Conservation (phyloP, 2,888 invertebrate genomes). For the Chromoteleia sp. region DNA sequence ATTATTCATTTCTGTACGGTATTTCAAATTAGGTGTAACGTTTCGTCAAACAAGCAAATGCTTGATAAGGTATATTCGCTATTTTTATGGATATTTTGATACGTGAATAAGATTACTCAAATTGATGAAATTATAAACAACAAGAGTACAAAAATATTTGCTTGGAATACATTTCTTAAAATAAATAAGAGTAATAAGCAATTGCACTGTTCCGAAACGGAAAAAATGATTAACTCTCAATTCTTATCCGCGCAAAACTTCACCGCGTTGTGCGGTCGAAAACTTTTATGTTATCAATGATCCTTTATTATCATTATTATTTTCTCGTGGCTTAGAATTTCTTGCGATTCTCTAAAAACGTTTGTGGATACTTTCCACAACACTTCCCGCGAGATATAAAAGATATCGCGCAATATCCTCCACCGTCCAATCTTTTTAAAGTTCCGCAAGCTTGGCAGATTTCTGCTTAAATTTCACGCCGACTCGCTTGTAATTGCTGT, state of each 20-base stretch:
- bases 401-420: slow-evolving; percentile 53
- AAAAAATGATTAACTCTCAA: slow-evolving; percentile 13
- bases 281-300: slow-evolving; percentile 53
- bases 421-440: slow-evolving; percentile 47
- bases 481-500: slow-evolving; percentile 54
- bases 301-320: slow-evolving; percentile 58
- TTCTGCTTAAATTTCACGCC: slow-evolving; percentile 54
- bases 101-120: too few species aligned
- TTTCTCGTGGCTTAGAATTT: slow-evolving; percentile 41
- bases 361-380: slow-evolving; percentile 56
- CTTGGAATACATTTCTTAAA: too few species aligned
- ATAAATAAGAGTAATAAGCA: too few species aligned
- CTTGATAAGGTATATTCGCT: too few species aligned
- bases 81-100: too few species aligned
- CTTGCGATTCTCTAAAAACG: slow-evolving; percentile 28
- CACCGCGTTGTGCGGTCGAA: not conserved
- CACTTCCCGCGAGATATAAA: slow-evolving; percentile 52
- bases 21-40: too few species aligned
- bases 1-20: too few species aligned
- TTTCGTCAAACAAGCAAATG: too few species aligned
- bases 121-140: too few species aligned
- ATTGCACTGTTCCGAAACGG: not conserved
- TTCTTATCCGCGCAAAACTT: not conserved
- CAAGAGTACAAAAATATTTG: too few species aligned
- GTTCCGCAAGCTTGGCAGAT: slow-evolving; percentile 49